Conservation (phyloP, 2,888 invertebrate species). For the Lithophane semibrunnea region DNA sequence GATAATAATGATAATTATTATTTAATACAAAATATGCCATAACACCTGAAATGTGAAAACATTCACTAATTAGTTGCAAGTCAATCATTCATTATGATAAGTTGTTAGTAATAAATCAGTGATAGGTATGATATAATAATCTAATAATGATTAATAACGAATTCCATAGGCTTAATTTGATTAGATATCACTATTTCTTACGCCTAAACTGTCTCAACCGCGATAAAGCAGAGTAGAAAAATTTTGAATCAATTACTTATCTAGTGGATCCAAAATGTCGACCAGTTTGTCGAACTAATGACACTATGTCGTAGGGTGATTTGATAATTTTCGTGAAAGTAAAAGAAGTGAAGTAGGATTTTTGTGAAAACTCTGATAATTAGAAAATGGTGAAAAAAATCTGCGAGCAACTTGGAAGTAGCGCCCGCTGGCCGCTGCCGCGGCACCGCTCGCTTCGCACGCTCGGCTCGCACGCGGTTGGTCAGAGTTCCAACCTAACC, state of each 20-base stretch:
- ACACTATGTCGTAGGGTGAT: too few relatives aligned
- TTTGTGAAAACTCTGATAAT: too few relatives aligned
- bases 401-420: too few relatives aligned
- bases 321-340: too few relatives aligned
- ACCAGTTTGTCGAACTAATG: background rate
- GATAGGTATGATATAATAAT: background rate
- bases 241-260: background rate
- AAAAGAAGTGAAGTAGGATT: too few relatives aligned
- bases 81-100: constrained; percentile 11
- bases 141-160: background rate
- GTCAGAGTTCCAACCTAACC: too few relatives aligned
- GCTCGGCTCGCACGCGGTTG: too few relatives aligned
- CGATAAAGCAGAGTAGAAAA: background rate
- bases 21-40: constrained; percentile 2
- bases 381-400: too few relatives aligned
- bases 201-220: background rate
- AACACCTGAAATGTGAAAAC: background rate
- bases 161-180: background rate
- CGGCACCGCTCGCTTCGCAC: too few relatives aligned
- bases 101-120: background rate
- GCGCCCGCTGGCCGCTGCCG: too few relatives aligned
- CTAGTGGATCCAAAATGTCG: background rate
- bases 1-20: background rate
- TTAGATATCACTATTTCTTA: too few relatives aligned
- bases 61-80: background rate